A percentile compares a stretch with the other conserved stretches of the same genome.
Conservation (phyloP, 2,888 invertebrate genomes). For the Tetrapedia diversipes region DNA sequence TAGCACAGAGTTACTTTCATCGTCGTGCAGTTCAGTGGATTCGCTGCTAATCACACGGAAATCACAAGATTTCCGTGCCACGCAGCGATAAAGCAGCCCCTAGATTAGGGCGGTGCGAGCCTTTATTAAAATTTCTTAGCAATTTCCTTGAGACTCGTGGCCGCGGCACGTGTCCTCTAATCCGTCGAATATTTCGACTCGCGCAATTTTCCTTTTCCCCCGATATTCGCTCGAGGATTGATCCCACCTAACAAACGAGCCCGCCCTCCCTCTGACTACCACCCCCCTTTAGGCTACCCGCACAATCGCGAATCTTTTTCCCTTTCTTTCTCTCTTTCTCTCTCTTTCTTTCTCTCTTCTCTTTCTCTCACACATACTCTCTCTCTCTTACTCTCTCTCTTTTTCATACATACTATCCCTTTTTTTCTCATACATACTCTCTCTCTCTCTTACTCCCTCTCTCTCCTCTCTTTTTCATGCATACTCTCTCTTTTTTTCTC, state of each 20-base stretch:
- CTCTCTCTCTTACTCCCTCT: too few species aligned
- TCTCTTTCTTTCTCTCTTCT: conserved; percentile 52
- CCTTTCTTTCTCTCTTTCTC: conserved; percentile 1
- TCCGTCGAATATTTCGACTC: conserved; percentile 55
- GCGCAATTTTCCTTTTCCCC: conserved; percentile 48
- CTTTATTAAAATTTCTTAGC: conserved; percentile 58
- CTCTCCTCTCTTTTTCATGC: too few species aligned
- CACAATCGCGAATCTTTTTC: background rate
- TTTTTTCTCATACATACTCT: too few species aligned
- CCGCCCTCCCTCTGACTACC: background rate
- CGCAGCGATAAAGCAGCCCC: background rate
- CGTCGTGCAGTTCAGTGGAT: background rate
- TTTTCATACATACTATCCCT: too few species aligned
- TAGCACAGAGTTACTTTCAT: background rate
- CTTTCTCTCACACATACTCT: conserved; percentile 47
- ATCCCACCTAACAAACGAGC: conserved; percentile 60
- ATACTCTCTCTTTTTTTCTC: too few species aligned
- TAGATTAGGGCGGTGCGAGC: conserved; percentile 2
- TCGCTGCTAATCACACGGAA: background rate
- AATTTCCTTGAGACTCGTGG: conserved; percentile 46
- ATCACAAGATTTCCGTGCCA: background rate
- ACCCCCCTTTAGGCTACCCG: background rate
- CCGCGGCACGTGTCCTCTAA: conserved; percentile 61
- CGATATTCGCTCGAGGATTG: conserved; percentile 56
- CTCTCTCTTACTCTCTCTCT: conserved; percentile 49